Evolutionary conservation across 2,888 invertebrate species (phyloP), one percentile per base, ranked within the genome.

Genomic region (Holacanthella duospinosa): DNA sequence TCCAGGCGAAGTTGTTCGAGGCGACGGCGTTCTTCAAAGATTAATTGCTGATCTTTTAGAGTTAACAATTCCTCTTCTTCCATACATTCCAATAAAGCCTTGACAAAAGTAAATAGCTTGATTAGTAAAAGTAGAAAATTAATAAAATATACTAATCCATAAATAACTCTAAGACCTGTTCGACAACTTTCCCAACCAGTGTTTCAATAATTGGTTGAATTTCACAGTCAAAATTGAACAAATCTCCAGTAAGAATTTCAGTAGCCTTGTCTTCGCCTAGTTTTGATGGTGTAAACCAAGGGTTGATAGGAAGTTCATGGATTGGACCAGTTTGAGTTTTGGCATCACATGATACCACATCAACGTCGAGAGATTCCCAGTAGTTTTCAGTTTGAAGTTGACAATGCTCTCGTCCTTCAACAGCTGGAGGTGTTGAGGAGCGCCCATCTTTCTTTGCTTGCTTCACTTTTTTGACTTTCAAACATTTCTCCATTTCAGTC

Each of bases 21-120:
- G 25, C 62, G 58, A 19, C 64, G 62, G 4, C 55, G 56, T 26
- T 66, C 63, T 43, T 66, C 66, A 59, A 66, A 68, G 2, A 53
- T 58, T 19, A 65, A 29, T 29, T 67, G 66, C 44, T 71, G 67
- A 26, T 64, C 58, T 44, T 59, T 58, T 4, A 66, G 56, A 19
- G 69, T 64, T 54, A 63, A 58, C 12, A 67, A 58, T 44, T 71
- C 71, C 21, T 67, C 65, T 60, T 71, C 71, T 55, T 71, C 67
- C 61, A 71, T 64, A 2, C 65, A 61, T 55, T 71, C 71, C n/a
- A 67, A 12, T 2, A 67, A 62, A 16, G 71, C 69, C 68, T 68
- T n/a, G n/a, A n/a, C n/a, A n/a, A n/a, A n/a, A n/a, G n/a, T n/a
- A n/a, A n/a, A n/a, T n/a, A n/a, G n/a, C 21, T 56, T 19, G 28